phyloP scores from a whole-genome alignment of 92 coral and sea anemone genomes.

The Isaurus tuberculatus region DNA sequence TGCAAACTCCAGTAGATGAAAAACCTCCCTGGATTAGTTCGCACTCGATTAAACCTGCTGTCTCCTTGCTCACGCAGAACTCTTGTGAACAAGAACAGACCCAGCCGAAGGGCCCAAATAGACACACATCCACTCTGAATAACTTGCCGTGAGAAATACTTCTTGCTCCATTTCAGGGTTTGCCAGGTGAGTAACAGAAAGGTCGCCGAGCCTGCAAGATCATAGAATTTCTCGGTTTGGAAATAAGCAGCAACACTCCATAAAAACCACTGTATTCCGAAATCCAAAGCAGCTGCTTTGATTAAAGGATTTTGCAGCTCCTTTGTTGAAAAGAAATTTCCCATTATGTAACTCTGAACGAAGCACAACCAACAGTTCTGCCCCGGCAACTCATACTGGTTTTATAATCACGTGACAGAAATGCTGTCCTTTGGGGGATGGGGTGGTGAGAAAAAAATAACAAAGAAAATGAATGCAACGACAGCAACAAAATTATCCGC shows the following conservation, averaged over 20 bases:
- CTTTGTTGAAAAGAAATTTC: conserved; percentile 40
- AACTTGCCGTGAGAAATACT: conserved; percentile 77
- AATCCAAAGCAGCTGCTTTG: conserved; percentile 80
- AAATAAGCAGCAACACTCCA: conserved; percentile 76
- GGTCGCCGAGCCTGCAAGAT: conserved; percentile 84
- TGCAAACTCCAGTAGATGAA: conserved; percentile 89
- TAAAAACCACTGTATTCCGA: conserved; percentile 89
- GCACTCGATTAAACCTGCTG: conserved; percentile 81
- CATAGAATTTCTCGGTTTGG: conserved; percentile 90
- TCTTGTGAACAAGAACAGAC: conserved; percentile 80
- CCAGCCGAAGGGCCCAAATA: conserved; percentile 88
- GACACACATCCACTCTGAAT: conserved; percentile 91
- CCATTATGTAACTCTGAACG: conserved; percentile 34
- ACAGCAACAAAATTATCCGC: too few relatives aligned
- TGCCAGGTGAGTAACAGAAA: conserved; percentile 85
- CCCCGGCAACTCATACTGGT: too few relatives aligned
- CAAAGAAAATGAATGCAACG: too few relatives aligned
- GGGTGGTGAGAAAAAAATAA: too few relatives aligned
- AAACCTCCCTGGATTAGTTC: conserved; percentile 78
- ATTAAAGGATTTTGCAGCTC: conserved; percentile 56
- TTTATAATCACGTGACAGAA: background rate
- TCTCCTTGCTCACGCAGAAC: conserved; percentile 86
- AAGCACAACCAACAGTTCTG: too few relatives aligned
- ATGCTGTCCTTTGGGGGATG: background rate
- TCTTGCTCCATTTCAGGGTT: conserved; percentile 65